Evolutionary conservation across 1,140 invertebrate species (phyloP).

Genomic region (Scaptodrosophila lebanonensis): DNA sequence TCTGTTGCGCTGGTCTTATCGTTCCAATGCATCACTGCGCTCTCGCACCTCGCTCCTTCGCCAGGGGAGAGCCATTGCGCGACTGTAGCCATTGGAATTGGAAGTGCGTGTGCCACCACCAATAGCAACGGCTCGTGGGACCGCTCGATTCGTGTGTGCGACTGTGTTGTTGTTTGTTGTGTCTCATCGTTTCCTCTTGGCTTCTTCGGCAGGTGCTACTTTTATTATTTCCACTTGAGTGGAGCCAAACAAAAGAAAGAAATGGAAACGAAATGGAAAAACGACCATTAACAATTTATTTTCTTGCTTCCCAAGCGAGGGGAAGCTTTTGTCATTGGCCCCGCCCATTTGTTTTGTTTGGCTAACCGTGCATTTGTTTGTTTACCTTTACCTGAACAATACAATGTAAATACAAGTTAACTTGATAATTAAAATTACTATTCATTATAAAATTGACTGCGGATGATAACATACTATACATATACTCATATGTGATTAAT

Average conservation of each 20-base stretch:
- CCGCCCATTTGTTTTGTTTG: conserved; percentile 70
- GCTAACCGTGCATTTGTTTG: conserved; percentile 64
- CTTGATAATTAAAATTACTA: no score
- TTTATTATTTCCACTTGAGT: conserved; percentile 23
- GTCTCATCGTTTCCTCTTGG: conserved; percentile 13
- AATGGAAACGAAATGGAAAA: conserved; percentile 67
- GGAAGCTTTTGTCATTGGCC: conserved; percentile 33
- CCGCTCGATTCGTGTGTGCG: neutral
- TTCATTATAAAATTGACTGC: no score
- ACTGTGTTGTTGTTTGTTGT: no score
- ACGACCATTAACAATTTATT: conserved; percentile 49
- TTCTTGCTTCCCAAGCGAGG: conserved; percentile 22
- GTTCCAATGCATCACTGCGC: conserved; percentile 27
- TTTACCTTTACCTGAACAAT: no score
- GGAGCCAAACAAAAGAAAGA: conserved; percentile 53
- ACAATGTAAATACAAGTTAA: no score
- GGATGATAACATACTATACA: no score
- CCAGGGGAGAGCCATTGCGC: conserved; percentile 36
- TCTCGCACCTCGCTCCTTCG: conserved; percentile 17
- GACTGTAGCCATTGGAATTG: conserved; percentile 28
- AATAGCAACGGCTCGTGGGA: conserved; percentile 33
- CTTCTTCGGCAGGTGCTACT: conserved; percentile 62
- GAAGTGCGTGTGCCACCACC: conserved; percentile 32
- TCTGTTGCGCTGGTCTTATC: conserved; percentile 7
- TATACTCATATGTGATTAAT: no score